phyloP scores from a whole-genome alignment of 1,140 invertebrate genomes.

The Drosophila bifasciata region DNA sequence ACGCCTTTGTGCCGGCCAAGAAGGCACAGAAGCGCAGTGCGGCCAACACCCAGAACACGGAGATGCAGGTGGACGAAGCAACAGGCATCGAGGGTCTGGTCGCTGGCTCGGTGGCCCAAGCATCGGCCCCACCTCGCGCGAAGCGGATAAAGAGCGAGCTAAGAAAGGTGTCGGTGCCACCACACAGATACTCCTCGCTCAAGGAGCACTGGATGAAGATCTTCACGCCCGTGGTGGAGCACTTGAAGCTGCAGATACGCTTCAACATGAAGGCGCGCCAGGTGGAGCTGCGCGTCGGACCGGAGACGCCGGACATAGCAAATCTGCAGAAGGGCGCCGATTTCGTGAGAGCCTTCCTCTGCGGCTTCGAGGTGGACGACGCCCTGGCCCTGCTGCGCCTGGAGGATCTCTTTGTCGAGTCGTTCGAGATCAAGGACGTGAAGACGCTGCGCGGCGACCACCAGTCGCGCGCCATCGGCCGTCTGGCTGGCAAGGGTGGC shows the following conservation, averaged over 20 bases:
- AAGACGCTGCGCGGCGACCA: conserved; percentile 98
- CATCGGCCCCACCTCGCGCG: conserved; percentile 78
- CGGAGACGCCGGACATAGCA: conserved; percentile 93
- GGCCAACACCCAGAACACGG: conserved; percentile 65
- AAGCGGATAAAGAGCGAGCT: conserved; percentile 87
- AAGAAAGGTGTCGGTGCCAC: conserved; percentile 87
- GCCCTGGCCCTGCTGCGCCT: conserved; percentile 96
- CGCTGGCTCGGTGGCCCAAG: conserved; percentile 2
- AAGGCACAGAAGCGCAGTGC: conserved; percentile 85
- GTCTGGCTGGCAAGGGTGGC: conserved; percentile 98
- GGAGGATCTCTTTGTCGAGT: conserved; percentile 98
- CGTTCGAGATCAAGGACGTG: conserved; percentile 98
- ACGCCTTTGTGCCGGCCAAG: conserved; percentile 86
- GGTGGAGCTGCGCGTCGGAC: conserved; percentile 82
- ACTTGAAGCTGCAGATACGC: conserved; percentile 96
- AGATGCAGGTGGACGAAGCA: conserved; percentile 87
- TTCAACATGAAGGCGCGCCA: conserved; percentile 97
- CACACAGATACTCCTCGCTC: conserved; percentile 94
- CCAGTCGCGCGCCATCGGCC: conserved; percentile 96
- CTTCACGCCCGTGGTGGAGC: conserved; percentile 97
- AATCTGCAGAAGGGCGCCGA: conserved; percentile 99
- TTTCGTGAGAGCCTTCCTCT: conserved; percentile 98
- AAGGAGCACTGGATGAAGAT: conserved; percentile 99
- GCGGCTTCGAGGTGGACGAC: conserved; percentile 99
- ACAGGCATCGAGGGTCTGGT: conserved; percentile 86